phyloP scores from a whole-genome alignment of 1,140 invertebrate genomes.

The Tyrophagus putrescentiae region DNA sequence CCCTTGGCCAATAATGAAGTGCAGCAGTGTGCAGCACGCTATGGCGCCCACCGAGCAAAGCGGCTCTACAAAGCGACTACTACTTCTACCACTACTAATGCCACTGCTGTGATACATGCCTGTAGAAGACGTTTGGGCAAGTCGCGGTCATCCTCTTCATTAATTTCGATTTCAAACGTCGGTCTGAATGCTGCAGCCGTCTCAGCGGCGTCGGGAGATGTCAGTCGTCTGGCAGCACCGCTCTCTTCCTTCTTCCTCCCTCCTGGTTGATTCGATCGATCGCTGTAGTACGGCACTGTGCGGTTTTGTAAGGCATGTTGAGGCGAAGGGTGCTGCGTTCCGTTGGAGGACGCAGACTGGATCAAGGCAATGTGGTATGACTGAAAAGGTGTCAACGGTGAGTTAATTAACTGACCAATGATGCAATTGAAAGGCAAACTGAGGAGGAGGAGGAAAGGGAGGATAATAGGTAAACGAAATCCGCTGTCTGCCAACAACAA shows the following conservation, averaged over 20 bases:
- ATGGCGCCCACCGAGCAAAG: no score
- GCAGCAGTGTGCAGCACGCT: no score
- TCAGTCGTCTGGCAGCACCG: background rate
- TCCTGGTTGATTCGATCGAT: background rate
- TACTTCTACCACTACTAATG: no score
- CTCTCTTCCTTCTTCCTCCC: background rate
- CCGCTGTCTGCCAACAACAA: no score
- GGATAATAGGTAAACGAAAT: no score
- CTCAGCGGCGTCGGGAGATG: background rate
- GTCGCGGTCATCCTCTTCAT: slow-evolving; percentile 82
- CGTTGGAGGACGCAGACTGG: background rate
- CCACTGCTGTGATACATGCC: slow-evolving; percentile 42
- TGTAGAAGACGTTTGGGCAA: slow-evolving; percentile 78
- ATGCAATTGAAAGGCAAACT: no score
- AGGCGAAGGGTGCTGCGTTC: slow-evolving; percentile 1
- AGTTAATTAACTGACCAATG: no score
- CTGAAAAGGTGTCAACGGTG: background rate
- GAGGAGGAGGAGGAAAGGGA: no score
- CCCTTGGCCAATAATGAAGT: no score
- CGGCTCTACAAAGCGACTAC: no score
- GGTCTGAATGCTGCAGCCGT: slow-evolving; percentile 40
- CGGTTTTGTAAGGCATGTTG: background rate
- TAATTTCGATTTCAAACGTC: slow-evolving; percentile 84
- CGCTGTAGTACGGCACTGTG: background rate
- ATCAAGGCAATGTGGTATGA: slow-evolving; percentile 12